Evolutionary conservation across 1,140 invertebrate species (phyloP), one percentile per base, ranked within the genome.

Genomic region (Anoplolepis gracilipes): DNA sequence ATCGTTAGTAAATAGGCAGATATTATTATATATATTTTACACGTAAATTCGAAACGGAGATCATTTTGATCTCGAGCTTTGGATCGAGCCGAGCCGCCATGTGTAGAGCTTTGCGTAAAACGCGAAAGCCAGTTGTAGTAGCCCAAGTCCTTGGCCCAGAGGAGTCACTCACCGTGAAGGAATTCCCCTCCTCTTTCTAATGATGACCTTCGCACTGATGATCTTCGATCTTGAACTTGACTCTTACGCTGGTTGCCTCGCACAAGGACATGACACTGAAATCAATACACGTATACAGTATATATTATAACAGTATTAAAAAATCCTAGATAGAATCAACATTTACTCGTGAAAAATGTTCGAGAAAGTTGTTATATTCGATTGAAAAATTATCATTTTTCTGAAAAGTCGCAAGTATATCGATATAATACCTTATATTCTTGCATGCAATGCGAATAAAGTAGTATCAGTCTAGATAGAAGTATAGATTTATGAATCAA

Each of bases 161-260:
- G 62, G 69, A 75, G 49, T 55, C 70, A 30, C 25, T 85, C 67
- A 49, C 55, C 42, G 70, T 28, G 28, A 11, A 36, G 46, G 11
- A 49, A 53, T 76, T 70, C 19, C 11, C 55, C 75, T 28, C 36
- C 10, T 25, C 19, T 25, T 28, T 57, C 59, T 75, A 53, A 55
- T 57, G 28, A 22, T 33, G 36, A 76, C 57, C 28, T 55, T 10
- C 11, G 55, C 39, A 53, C 70, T 19, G 46, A 39, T 39, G 33
- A 76, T 76, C 62, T n/a, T 75, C 64, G 85, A 19, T 89, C 88
- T 85, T 89, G 88, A 90, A 89, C 89, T 87, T 90, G 88, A 89
- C 84, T 65, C n/a, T 46, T 36, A 11, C 62, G 33, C 59, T 70
- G 28, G 8, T 16, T 28, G 28, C 36, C n/a, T 42, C 8, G 16